phyloP scores from a whole-genome alignment of 2,113 vertebrate species.

The Sclerurus mexicanus region DNA sequence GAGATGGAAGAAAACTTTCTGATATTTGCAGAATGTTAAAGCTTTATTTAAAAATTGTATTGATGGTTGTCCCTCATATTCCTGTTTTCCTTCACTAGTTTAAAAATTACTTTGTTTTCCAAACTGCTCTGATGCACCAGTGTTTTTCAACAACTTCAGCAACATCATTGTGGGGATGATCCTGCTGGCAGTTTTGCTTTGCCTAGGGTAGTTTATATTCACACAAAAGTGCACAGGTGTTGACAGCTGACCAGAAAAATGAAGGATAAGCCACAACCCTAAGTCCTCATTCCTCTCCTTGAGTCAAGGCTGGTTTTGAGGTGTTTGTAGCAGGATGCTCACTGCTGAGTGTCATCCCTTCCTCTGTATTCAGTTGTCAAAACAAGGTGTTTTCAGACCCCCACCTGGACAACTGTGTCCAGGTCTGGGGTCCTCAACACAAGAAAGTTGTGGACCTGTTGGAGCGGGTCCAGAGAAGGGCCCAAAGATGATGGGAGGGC shows the following conservation, averaged over 20 bases:
- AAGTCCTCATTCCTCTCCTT: background rate
- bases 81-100: background rate
- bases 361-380: background rate
- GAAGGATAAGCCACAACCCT: background rate
- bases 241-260: slow-evolving; percentile 1
- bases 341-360: background rate
- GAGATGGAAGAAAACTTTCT: background rate
- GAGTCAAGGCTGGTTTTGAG: background rate
- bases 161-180: background rate
- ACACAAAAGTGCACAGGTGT: background rate
- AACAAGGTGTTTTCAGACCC: background rate
- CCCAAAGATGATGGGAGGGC: background rate
- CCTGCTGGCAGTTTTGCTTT: background rate
- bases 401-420: background rate
- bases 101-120: background rate
- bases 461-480: background rate
- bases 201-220: background rate
- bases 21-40: background rate
- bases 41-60: background rate
- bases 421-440: background rate
- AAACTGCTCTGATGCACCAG: background rate
- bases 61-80: background rate
- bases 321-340: background rate
- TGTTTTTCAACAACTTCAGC: background rate
- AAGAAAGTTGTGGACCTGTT: background rate